Percentiles rank a stretch among this genome's conserved stretches.
Conservation (phyloP, 2,113 vertebrate genomes). For the Aleadryas rufinucha region DNA sequence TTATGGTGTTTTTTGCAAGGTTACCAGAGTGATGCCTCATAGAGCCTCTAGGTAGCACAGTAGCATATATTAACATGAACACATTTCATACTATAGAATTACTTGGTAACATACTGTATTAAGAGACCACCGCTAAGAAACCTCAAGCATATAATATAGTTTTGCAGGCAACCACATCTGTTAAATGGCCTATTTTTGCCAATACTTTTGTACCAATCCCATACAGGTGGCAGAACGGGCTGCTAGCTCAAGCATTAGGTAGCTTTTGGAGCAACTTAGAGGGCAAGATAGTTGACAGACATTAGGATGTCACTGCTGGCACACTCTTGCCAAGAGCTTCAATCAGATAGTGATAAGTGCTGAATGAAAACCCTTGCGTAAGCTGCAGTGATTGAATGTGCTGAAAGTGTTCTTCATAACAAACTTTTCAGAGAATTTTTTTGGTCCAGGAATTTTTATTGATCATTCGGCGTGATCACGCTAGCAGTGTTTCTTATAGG, state of each 20-base stretch:
- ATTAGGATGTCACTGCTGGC: not conserved
- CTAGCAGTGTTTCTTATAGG: not conserved
- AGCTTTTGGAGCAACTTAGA: not conserved
- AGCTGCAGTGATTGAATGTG: not conserved
- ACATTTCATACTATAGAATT: not conserved
- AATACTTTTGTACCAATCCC: not conserved
- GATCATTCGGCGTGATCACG: not conserved
- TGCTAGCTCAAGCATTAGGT: not conserved
- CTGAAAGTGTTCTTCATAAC: not conserved
- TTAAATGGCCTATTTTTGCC: not conserved
- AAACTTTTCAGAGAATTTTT: not conserved
- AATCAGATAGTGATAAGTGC: not conserved
- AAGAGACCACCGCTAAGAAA: constrained; percentile 9
- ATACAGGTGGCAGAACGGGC: not conserved
- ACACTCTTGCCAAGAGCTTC: not conserved
- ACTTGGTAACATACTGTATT: not conserved
- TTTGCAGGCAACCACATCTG: not conserved
- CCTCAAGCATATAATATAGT: not conserved
- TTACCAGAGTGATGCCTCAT: not conserved
- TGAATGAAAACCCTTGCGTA: not conserved
- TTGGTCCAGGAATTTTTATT: not conserved
- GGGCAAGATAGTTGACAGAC: not conserved
- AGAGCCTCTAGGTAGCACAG: not conserved
- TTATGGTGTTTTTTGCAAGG: not conserved
- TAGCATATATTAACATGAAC: not conserved